Base-by-base conservation (phyloP, 2,113 vertebrate genomes). In the Apistogramma diplotaenia region DNA sequence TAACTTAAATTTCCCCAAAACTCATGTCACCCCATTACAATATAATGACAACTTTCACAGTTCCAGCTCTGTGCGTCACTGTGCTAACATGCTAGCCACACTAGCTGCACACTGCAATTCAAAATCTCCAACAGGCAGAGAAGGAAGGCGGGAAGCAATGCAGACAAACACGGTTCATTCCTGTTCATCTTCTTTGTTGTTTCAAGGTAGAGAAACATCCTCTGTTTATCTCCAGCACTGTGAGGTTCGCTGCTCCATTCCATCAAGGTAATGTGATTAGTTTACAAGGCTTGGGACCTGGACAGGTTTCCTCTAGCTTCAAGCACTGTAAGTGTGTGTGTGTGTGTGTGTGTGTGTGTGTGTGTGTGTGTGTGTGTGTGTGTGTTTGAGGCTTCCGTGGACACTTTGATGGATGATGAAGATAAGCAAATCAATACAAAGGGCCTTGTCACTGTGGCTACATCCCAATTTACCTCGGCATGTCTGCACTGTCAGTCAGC, bases 371-470 rank as follows among this genome's bases (percentile, higher is more conserved):
- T 35, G 23, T 29, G 35, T 81, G 31, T 67, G 46, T 71, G 88
- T 81, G 80, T 59, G 43, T 83, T 55, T 43, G 60, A 49, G 76
- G 78, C 57, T 71, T 43, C 71, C 23, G 61, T 65, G 84, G 80
- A 84, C 81, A 76, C 16, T 1, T 59, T 89, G 92, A 92, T 89
- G 61, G 89, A 93, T 89, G 89, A 87, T 77, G 85, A 85, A 90
- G 82, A 92, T 65, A 79, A 88, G 67, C 83, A 91, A 91, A 93
- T 92, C 89, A 86, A 93, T 92, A 89, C 88, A 88, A 91, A 92
- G 75, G 76, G 58, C 83, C 88, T 85, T 85, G 90, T 86, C 90
- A 87, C 61, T 19, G 82, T 58, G 15, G 79, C 84, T 86, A 88
- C 88, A 90, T 90, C 85, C 85, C 90, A 91, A 87, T 93, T 92